These are phyloP conservation scores for Argynnis bischoffii DNA, from an alignment of 2,888 invertebrate genomes.

Conservation along the genomic window DNA sequence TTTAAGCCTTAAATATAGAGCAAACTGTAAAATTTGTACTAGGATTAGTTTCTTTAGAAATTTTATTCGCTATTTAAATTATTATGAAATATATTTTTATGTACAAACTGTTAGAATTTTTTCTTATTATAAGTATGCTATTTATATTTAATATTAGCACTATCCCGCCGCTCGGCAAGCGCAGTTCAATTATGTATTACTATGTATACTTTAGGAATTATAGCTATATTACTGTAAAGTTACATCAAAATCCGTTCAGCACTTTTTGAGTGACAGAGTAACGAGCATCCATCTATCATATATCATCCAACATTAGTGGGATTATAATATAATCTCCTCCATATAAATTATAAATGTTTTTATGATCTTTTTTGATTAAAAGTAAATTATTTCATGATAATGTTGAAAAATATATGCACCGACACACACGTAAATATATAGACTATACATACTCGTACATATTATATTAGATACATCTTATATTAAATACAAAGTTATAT, in stretches of 20 bases:
- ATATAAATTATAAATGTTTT: too few relatives aligned
- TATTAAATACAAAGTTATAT: neutral
- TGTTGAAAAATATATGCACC: neutral
- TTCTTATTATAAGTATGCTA: neutral
- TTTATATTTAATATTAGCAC: neutral
- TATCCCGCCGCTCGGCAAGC: neutral
- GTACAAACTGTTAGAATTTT: constrained; percentile 19
- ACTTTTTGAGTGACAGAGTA: too few relatives aligned
- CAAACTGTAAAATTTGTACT: constrained; percentile 13
- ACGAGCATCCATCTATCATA: too few relatives aligned
- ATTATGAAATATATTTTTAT: neutral
- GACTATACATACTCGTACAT: neutral
- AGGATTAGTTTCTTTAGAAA: neutral
- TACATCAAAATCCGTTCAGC: too few relatives aligned
- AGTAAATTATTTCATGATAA: too few relatives aligned
- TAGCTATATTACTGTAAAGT: too few relatives aligned
- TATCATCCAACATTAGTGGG: too few relatives aligned
- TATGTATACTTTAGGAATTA: too few relatives aligned
- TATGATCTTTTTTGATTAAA: too few relatives aligned
- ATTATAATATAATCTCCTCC: too few relatives aligned
- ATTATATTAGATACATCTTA: neutral
- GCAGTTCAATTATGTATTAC: neutral
- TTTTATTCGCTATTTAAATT: neutral
- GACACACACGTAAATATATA: too few relatives aligned
- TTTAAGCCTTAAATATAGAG: too few relatives aligned